Base-by-base conservation (phyloP, 2,797 vertebrate genomes). In the Sebastes iracundus region DNA sequence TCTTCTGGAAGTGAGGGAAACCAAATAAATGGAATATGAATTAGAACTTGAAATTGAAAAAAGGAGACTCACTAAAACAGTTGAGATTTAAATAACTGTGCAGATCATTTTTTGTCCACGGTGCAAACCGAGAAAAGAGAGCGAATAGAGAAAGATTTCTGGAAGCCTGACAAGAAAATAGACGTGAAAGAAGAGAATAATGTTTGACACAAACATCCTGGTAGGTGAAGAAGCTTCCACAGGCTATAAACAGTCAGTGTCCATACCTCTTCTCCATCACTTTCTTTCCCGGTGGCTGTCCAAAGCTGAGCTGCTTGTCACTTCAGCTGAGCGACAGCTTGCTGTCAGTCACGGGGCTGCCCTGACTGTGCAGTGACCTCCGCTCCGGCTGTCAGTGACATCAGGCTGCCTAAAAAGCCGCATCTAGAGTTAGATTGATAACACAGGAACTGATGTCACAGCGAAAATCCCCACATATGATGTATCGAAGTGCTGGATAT, bases 1-100 rank as follows among this genome's bases (percentile, higher is more conserved):
- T 93, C 94, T 95, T 83, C 90, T 95, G 94, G 94, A 82, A 25
- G 14, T 28, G 18, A 82, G 22, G 6, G 64, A 79, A 82, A 83
- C 10, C 18, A 55, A 75, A 70, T 60, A 9, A 56, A 75, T 38
- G 14, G 4, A 62, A 46, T 23, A 16, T 38, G 5, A 59, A 65
- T 20, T 12, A 63, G 13, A 62, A 77, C 4, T 23, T 56, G 27
- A 30, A 63, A 30, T 30, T 42, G 8, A 58, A 28, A 7, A 27
- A 2, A 56, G 5, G 11, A 49, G 2, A 3, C n/a, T 64, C 18
- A 30, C 5, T 53, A 3, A 18, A 42, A n/a, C 3, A 20, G 9
- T 38, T 27, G 2, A 63, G 5, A 65, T 55, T 75, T 16, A 74
- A 63, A 56, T 68, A 18, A 23, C 1, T 55, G 6, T 49, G 38